Conservation (phyloP, 2,113 vertebrate genomes). For the Noctilio leporinus region DNA sequence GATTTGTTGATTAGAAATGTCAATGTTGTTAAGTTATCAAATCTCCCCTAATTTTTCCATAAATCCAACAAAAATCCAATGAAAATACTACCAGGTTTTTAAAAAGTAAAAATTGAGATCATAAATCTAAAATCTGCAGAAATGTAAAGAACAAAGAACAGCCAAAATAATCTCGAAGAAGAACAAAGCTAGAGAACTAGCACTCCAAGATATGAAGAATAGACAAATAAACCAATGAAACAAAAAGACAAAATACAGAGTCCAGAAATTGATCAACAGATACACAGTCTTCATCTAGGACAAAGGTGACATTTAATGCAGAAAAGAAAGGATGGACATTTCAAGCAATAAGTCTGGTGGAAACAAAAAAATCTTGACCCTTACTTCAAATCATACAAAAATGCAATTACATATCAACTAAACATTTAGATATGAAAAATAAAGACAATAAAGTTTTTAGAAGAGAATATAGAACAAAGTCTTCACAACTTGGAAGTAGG, state of each 20-base stretch:
- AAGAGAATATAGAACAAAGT: neutral
- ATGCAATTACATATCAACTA: neutral
- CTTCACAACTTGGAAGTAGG: neutral
- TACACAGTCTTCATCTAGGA: neutral
- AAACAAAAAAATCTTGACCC: neutral
- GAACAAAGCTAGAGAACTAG: neutral
- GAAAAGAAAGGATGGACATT: neutral
- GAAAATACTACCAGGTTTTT: neutral
- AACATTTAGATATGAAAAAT: neutral
- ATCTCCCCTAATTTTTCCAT: neutral
- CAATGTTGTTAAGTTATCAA: neutral
- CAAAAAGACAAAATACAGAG: neutral
- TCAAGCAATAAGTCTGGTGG: neutral
- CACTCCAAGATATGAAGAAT: neutral
- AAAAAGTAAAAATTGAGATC: neutral
- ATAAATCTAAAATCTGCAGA: neutral
- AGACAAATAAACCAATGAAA: neutral
- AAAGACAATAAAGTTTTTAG: neutral
- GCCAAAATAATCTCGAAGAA: neutral
- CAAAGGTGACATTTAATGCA: neutral
- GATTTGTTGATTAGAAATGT: constrained; percentile 1
- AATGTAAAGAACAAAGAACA: neutral
- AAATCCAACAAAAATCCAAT: neutral
- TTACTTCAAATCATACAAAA: neutral
- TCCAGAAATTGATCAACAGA: neutral